These are phyloP conservation scores for Terrapene triunguis DNA, from an alignment of 2,113 vertebrate species.

Conservation along the genomic window DNA sequence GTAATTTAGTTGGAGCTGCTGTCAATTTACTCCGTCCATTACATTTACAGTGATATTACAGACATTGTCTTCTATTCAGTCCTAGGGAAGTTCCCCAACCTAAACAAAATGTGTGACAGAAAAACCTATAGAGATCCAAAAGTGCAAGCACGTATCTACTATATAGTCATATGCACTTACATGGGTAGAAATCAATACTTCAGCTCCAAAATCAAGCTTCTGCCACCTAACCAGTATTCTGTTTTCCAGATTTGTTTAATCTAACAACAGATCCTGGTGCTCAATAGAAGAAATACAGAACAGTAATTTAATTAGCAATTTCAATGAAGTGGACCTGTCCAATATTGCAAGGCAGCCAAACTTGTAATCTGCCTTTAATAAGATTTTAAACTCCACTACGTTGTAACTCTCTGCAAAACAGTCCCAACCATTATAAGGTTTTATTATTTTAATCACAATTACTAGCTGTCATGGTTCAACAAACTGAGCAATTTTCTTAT, in stretches of 20 bases:
- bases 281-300: constrained; percentile 14
- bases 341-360: background rate
- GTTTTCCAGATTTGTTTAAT: background rate
- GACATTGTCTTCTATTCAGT: constrained; percentile 80
- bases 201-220: background rate
- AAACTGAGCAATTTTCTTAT: constrained; percentile 50
- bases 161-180: background rate
- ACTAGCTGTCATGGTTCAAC: constrained; percentile 38
- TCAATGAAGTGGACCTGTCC: constrained; percentile 14
- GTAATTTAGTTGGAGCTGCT: constrained; percentile 90
- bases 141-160: constrained; percentile 48
- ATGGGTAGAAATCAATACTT: constrained; percentile 23
- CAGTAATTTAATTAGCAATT: constrained; percentile 71
- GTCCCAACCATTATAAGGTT: background rate
- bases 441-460: constrained; percentile 37
- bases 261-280: constrained; percentile 31
- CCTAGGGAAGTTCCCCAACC: constrained; percentile 65
- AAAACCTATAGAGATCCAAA: constrained; percentile 54
- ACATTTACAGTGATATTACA: constrained; percentile 85
- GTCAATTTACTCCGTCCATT: constrained; percentile 90
- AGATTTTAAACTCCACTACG: constrained; percentile 40
- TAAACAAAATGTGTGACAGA: constrained; percentile 35
- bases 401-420: constrained; percentile 7
- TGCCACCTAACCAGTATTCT: background rate
- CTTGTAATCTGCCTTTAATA: background rate